Evolutionary conservation across 2,797 vertebrate species (phyloP), one percentile per base, ranked within the genome.

Genomic region (Lepilemur ruficaudatus): DNA sequence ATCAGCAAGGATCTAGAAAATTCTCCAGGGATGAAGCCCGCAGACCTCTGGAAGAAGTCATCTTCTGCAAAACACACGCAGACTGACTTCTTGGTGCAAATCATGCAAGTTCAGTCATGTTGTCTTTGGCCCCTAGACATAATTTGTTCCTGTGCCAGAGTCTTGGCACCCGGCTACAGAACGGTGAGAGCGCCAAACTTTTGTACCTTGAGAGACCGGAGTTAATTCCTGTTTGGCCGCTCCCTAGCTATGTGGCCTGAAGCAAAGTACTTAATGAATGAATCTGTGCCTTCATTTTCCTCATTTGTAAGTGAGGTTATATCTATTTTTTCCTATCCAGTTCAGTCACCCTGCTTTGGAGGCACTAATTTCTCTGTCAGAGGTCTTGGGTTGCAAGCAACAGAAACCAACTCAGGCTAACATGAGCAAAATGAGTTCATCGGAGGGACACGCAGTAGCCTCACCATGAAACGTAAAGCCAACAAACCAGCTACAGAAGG

Each of bases 91-190:
- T 82, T 30, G 28, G 30, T 65, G 50, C 96, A 75, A 84, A 23
- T 12, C n/a, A 5, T 1, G 15, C 95, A 78, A 76, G 95, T 72
- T 57, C 75, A 18, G 76, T 73, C 97, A 52, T 25, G 91, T 91
- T 50, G 59, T 72, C 88, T 87, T 91, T 95, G 59, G 55, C 72
- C 70, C 92, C 91, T 87, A 38, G 75, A 95, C 92, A 69, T 2
- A 59, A 59, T 76, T 25, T 82, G 79, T 35, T 75, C 59, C 85
- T 35, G 0, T 57, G 91, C 78, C 84, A 76, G 73, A 43, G 59
- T 75, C 92, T 86, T 95, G 95, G 94, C 96, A 97, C 89, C 76
- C 38, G 80, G 75, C 5, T 38, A 20, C 13, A 52, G 72, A 78
- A 38, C 35, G 70, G 30, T 35, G 25, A 55, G 61, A 55, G 46